These are phyloP conservation scores for Eupithecia subfuscata DNA, from an alignment of 2,888 invertebrate species.

Conservation along the genomic window DNA sequence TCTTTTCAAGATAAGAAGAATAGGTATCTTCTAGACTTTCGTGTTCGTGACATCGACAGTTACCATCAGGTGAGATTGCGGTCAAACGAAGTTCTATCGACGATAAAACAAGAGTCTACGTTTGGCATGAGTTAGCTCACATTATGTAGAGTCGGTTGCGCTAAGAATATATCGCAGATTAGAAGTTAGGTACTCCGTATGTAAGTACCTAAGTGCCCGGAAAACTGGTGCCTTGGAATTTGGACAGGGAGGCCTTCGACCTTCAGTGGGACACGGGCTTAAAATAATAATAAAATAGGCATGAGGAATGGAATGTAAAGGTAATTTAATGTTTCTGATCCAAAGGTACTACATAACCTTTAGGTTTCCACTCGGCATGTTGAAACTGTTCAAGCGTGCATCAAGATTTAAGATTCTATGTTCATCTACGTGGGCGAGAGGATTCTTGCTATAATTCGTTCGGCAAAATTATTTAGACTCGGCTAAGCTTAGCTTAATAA, in stretches of 20 bases:
- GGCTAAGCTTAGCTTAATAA: neutral
- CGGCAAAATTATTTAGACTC: neutral
- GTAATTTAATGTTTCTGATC: neutral
- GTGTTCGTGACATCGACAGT: too few relatives aligned
- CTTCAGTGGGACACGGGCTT: neutral
- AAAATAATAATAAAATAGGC: neutral
- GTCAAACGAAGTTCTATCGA: too few relatives aligned
- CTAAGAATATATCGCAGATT: too few relatives aligned
- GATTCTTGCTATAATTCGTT: neutral
- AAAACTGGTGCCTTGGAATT: neutral
- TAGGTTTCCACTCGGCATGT: constrained; percentile 48
- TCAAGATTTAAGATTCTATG: constrained; percentile 44
- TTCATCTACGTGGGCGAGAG: constrained; percentile 24
- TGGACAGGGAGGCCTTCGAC: neutral
- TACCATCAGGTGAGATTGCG: too few relatives aligned
- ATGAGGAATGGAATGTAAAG: neutral
- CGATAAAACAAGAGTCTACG: too few relatives aligned
- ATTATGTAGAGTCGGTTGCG: too few relatives aligned
- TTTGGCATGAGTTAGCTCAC: too few relatives aligned
- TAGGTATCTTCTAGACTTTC: too few relatives aligned
- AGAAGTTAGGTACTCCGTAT: neutral
- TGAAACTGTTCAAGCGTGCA: constrained; percentile 50
- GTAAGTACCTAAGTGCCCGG: neutral
- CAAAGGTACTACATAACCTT: constrained; percentile 48
- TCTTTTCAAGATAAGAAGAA: too few relatives aligned